phyloP scores from a whole-genome alignment of 53 echinoderm and acorn worm genomes.

The Luidia sarsii region DNA sequence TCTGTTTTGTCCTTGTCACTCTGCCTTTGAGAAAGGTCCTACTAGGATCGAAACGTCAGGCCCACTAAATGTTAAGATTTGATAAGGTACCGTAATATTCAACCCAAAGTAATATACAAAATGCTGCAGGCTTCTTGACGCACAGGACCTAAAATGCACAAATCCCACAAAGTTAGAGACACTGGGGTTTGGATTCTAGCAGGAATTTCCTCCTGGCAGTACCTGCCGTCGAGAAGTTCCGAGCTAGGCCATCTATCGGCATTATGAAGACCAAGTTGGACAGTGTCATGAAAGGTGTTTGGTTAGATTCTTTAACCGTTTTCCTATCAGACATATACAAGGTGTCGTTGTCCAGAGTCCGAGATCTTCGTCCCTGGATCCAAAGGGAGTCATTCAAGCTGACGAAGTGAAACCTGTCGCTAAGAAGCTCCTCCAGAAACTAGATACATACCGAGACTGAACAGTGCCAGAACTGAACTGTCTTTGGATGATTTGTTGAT shows the following conservation, averaged over 20 bases:
- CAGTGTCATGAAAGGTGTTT: background rate
- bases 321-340: background rate
- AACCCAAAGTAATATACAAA: no score
- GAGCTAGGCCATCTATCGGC: background rate
- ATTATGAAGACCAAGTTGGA: background rate
- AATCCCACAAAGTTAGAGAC: no score
- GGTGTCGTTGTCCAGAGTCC: slow-evolving; percentile 6
- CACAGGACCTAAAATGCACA: no score
- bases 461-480: no score
- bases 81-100: no score
- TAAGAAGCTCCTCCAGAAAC: slow-evolving; percentile 7
- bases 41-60: no score
- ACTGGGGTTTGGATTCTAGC: no score
- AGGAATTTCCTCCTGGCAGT: background rate
- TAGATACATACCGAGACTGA: background rate
- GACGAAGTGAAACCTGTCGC: background rate
- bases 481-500: no score
- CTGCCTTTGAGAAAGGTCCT: no score
- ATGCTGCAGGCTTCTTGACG: no score
- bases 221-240: background rate
- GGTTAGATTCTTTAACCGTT: background rate
- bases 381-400: background rate
- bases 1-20: no score
- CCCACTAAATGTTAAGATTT: no score
- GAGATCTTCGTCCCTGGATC: background rate